phyloP scores from a whole-genome alignment of 2,797 vertebrate species.

The Carcharodon carcharias region DNA sequence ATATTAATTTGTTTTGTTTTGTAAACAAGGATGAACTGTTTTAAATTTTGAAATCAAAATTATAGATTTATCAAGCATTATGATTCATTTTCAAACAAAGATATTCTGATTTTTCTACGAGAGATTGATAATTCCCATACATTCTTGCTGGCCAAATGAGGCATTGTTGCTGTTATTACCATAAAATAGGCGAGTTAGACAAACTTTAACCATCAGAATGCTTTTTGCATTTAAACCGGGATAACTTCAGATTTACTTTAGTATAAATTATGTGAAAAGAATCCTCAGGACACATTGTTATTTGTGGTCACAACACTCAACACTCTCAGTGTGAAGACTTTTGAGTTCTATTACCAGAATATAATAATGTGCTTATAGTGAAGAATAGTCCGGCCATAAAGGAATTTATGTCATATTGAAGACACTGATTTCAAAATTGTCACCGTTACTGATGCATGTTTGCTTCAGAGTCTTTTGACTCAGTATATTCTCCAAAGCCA shows the following conservation, averaged over 20 bases:
- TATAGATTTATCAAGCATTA: not conserved
- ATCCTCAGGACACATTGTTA: not conserved
- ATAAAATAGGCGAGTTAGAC: not conserved
- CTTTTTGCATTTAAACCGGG: not conserved
- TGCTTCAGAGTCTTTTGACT: not conserved
- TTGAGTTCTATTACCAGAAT: not conserved
- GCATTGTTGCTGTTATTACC: not conserved
- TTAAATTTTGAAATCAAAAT: not conserved
- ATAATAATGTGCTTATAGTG: not conserved
- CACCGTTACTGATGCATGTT: not conserved
- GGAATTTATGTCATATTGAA: not conserved
- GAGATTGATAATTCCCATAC: not conserved
- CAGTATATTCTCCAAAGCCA: not conserved
- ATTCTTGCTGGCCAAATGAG: not conserved
- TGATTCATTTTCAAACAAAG: not conserved
- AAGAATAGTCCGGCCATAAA: not conserved
- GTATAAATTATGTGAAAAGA: not conserved
- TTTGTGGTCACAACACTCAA: not conserved
- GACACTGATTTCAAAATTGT: not conserved
- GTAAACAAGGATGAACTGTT: not conserved
- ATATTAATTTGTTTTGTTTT: not conserved
- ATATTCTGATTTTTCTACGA: not conserved
- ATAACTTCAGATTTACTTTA: not conserved
- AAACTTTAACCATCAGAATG: not conserved
- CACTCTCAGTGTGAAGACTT: not conserved